Evolutionary conservation across 2,888 invertebrate genomes (phyloP).

Genomic region (Troides helena): DNA sequence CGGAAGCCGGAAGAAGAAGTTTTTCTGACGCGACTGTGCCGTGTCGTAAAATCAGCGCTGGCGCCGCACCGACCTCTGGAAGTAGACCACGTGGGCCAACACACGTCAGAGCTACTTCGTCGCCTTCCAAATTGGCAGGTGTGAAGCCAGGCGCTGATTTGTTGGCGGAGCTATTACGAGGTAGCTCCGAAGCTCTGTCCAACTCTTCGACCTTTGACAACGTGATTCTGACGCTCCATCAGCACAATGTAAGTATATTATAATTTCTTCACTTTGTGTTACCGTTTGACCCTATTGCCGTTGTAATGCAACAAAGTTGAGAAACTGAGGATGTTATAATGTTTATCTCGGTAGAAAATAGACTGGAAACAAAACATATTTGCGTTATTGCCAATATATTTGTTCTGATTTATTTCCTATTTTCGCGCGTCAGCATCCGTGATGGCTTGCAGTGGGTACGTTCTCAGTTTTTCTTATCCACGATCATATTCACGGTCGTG

Average conservation of each 20-base stretch:
- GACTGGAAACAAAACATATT: slow-evolving; percentile 40
- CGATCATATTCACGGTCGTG: slow-evolving; percentile 62
- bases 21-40: slow-evolving; percentile 76
- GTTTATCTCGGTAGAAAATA: slow-evolving; percentile 67
- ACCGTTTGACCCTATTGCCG: slow-evolving; percentile 51
- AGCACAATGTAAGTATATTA: slow-evolving; percentile 71
- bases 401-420: slow-evolving; percentile 22
- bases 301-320: slow-evolving; percentile 56
- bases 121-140: slow-evolving; percentile 88
- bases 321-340: slow-evolving; percentile 58
- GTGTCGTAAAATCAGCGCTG: slow-evolving; percentile 82
- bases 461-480: slow-evolving; percentile 51
- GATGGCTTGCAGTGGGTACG: slow-evolving; percentile 34
- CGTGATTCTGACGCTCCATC: slow-evolving; percentile 73
- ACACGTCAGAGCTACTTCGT: slow-evolving; percentile 89
- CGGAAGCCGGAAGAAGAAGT: slow-evolving; percentile 77
- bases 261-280: slow-evolving; percentile 31
- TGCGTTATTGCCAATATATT: slow-evolving; percentile 61
- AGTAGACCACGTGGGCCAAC: slow-evolving; percentile 74
- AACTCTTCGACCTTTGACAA: slow-evolving; percentile 78
- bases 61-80: slow-evolving; percentile 64
- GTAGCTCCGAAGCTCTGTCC: slow-evolving; percentile 88
- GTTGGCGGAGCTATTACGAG: slow-evolving; percentile 87
- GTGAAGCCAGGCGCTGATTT: slow-evolving; percentile 80
- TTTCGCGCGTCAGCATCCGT: slow-evolving; percentile 4